Percentiles rank a stretch among this genome's conserved stretches.
Conservation (phyloP, 2,888 invertebrate species). For the Drosophila atroscutellata region DNA sequence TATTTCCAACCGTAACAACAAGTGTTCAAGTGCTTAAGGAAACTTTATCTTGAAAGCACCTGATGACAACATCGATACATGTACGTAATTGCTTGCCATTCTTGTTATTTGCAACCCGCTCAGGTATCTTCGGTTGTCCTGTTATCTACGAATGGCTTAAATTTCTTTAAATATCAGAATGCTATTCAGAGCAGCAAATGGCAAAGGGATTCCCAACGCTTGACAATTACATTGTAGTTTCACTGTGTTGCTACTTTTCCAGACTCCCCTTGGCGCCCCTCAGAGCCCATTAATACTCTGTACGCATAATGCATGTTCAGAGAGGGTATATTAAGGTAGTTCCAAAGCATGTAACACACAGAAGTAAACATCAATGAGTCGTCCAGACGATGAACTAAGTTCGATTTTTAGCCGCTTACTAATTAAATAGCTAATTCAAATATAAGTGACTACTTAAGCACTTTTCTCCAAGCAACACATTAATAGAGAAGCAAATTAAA, state of each 20-base stretch:
- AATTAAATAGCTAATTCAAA: not conserved
- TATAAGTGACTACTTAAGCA: not conserved
- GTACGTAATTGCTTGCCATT: not conserved
- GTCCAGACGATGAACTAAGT: not conserved
- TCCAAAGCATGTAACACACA: not conserved
- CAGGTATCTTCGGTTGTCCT: not conserved
- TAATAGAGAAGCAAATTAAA: not conserved
- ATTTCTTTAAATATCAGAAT: not conserved
- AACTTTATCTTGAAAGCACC: not conserved
- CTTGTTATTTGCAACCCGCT: not conserved
- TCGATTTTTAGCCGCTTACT: not conserved
- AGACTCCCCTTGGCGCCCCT: not conserved
- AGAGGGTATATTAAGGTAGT: not conserved
- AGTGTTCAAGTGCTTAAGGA: not conserved
- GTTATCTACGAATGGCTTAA: not conserved
- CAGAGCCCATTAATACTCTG: not conserved
- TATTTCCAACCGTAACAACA: not conserved
- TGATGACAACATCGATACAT: not conserved
- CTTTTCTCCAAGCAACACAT: not conserved
- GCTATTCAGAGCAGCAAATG: not conserved
- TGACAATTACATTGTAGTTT: conserved; percentile 4
- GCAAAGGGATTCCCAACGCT: not conserved
- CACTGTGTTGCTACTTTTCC: not conserved
- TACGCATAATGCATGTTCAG: not conserved
- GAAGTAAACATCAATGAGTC: not conserved